Conservation (phyloP, 1,140 invertebrate species). For the Coptotermes formosanus region DNA sequence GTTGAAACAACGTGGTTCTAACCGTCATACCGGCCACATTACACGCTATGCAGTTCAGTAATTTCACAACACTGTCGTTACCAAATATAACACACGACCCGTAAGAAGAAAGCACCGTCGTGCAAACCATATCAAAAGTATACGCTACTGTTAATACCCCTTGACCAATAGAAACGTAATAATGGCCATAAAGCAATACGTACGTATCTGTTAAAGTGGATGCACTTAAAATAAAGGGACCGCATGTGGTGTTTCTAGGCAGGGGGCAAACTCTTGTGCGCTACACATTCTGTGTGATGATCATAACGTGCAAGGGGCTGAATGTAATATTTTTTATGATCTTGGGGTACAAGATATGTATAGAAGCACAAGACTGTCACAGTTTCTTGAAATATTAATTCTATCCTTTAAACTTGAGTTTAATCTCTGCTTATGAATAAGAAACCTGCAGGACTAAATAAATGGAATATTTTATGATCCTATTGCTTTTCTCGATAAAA, state of each 20-base stretch:
- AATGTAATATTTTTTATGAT: neutral
- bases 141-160: neutral
- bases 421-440: too few relatives aligned
- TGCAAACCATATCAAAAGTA: neutral
- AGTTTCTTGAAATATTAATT: neutral
- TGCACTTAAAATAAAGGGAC: slow-evolving; percentile 1
- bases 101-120: neutral
- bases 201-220: neutral
- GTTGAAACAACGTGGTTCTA: too few relatives aligned
- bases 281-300: neutral
- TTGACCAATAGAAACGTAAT: neutral
- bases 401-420: neutral
- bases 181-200: neutral
- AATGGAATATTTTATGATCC: too few relatives aligned
- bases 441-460: too few relatives aligned
- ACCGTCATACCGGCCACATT: too few relatives aligned
- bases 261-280: neutral
- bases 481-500: too few relatives aligned
- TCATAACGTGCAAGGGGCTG: neutral
- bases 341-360: neutral
- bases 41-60: too few relatives aligned
- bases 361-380: neutral
- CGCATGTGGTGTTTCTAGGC: neutral
- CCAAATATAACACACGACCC: too few relatives aligned
- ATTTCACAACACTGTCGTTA: too few relatives aligned